Conservation (phyloP, 2,888 invertebrate genomes). For the Neria commutata region DNA sequence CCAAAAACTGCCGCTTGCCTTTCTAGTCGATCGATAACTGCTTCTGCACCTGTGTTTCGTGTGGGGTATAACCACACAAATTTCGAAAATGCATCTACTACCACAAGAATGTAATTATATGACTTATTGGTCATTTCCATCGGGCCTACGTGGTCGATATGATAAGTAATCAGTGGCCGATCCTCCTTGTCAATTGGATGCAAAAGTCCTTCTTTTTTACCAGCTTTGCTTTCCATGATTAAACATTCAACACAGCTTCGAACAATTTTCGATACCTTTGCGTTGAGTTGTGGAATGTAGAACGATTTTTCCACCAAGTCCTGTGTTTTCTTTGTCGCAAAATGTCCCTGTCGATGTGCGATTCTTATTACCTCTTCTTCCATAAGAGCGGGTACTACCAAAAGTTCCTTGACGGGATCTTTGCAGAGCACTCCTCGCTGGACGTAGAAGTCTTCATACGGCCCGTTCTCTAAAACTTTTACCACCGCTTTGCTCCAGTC, state of each 20-base stretch:
- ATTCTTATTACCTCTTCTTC: constrained; percentile 30
- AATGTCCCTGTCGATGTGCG: constrained; percentile 25
- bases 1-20: constrained; percentile 1
- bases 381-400: constrained; percentile 51
- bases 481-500: constrained; percentile 22
- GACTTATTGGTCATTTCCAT: constrained; percentile 16
- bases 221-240: constrained; percentile 21
- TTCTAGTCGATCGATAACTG: not conserved
- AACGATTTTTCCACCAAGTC: constrained; percentile 24
- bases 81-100: constrained; percentile 13
- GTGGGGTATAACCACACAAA: constrained; percentile 5
- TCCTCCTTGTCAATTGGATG: constrained; percentile 24
- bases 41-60: not conserved
- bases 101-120: constrained; percentile 12
- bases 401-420: constrained; percentile 14
- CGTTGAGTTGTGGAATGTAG: constrained; percentile 23
- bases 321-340: constrained; percentile 20
- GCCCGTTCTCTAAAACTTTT: constrained; percentile 14
- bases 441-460: constrained; percentile 24
- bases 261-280: constrained; percentile 24
- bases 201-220: constrained; percentile 25
- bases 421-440: constrained; percentile 21
- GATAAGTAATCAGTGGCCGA: not conserved
- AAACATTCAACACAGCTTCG: constrained; percentile 29
- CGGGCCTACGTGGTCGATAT: constrained; percentile 20